Evolutionary conservation across 1,140 invertebrate genomes (phyloP), one percentile per base, ranked within the genome.

Genomic region (Lepidurus couesii): DNA sequence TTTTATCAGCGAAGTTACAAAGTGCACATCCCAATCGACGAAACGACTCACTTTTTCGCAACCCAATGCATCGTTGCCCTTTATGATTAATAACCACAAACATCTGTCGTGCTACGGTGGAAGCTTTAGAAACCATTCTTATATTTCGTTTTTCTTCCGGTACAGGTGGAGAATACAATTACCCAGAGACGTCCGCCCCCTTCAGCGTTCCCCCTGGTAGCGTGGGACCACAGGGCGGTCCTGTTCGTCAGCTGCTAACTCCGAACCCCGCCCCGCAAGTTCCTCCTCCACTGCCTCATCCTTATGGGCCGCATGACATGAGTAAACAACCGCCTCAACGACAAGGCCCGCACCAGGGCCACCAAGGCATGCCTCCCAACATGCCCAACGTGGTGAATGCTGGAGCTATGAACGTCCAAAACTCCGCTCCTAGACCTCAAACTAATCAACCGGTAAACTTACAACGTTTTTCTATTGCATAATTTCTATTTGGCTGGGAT

Each of bases 291-390:
- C 53, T 65, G 53, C 53, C n/a, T 13, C 53, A 65, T 21, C 53
- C 53, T 21, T 65, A 65, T 65, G 53, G 53, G 53, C 53, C 53
- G n/a, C 53, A 65, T 65, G 53, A 65, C 53, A 65, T 65, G 53
- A 65, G 53, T 65, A 65, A 65, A 65, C 53, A 65, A 65, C 53
- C 53, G 53, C 53, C 53, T 65, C 53, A 65, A 65, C 53, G 53
- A 65, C 53, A 65, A 65, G 53, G 53, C 53, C 53, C 16, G 21
- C 53, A 65, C 53, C 53, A 65, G 53, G 53, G 53, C 53, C 53
- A 65, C 21, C 53, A 65, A 65, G 53, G 53, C 53, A n/a, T 65
- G 53, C 53, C 53, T 9, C 53, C 53, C 21, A 65, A 65, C 53
- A 65, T 65, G 53, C 53, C 53, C 4, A 65, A 65, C 53, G 53